These are phyloP conservation scores for Pardalotus punctatus DNA, from an alignment of 2,113 vertebrate genomes.

Conservation along the genomic window DNA sequence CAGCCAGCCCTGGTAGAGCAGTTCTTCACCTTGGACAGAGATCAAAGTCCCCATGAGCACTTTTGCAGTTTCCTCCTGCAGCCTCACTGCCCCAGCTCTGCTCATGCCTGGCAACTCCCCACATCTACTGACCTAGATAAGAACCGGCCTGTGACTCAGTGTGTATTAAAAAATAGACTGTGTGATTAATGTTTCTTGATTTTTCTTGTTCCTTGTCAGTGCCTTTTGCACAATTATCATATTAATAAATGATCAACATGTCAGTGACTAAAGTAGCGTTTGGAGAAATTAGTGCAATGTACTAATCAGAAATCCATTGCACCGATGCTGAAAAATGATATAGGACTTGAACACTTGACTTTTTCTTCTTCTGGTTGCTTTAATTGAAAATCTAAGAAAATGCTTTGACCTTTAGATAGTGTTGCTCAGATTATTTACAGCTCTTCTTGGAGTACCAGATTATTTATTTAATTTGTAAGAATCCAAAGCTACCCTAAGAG, in stretches of 20 bases:
- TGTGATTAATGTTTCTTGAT: background rate
- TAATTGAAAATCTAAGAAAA: background rate
- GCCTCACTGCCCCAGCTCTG: background rate
- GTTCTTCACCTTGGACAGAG: background rate
- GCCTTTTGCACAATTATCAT: background rate
- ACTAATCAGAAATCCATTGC: background rate
- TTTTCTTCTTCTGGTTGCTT: background rate
- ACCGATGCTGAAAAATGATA: background rate
- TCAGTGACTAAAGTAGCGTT: background rate
- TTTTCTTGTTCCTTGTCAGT: background rate
- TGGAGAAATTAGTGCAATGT: background rate
- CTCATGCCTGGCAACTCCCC: background rate
- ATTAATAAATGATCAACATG: background rate
- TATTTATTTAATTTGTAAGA: background rate
- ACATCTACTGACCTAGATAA: background rate
- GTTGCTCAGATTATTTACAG: background rate
- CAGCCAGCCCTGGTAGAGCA: background rate
- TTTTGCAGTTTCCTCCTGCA: background rate
- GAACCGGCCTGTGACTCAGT: background rate
- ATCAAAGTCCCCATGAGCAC: rapidly evolving
- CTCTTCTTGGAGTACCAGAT: background rate
- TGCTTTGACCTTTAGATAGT: background rate
- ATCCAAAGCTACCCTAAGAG: background rate
- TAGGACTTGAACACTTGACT: background rate
- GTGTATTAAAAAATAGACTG: background rate